Evolutionary conservation across 1,140 invertebrate genomes (phyloP).

Genomic region (Drosophila kanapiae): DNA sequence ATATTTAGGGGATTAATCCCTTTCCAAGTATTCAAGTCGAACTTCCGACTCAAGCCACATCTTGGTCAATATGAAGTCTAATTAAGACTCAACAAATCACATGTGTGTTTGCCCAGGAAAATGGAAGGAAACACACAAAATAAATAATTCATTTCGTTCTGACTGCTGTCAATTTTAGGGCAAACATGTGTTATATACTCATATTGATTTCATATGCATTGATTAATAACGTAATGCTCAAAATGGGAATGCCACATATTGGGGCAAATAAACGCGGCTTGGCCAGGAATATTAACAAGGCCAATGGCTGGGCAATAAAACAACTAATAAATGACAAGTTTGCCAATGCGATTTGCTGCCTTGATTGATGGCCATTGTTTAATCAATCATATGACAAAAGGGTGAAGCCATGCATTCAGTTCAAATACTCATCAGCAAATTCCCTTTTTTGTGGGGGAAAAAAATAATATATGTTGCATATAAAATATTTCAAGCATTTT

Average conservation of each 20-base stretch:
- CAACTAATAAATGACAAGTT: conserved; percentile 52
- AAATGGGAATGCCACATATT: conserved; percentile 40
- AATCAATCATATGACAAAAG: conserved; percentile 57
- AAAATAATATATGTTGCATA: not conserved
- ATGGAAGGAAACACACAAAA: conserved; percentile 46
- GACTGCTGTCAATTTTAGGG: conserved; percentile 31
- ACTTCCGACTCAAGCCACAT: conserved; percentile 4
- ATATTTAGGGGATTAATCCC: not conserved
- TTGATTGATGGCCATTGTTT: conserved; percentile 56
- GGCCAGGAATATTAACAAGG: conserved; percentile 33
- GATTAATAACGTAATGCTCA: conserved; percentile 52
- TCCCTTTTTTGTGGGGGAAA: not conserved
- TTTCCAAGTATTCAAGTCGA: not conserved
- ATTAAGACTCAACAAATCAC: conserved; percentile 45
- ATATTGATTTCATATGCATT: conserved; percentile 53
- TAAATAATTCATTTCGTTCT: conserved; percentile 67
- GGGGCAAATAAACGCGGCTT: conserved; percentile 44
- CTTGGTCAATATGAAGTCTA: conserved; percentile 26
- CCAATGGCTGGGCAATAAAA: conserved; percentile 22
- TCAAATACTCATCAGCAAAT: conserved; percentile 1
- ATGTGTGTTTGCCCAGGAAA: conserved; percentile 51
- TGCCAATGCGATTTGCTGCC: conserved; percentile 23
- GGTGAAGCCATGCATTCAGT: not conserved
- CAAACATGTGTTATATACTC: conserved; percentile 45
- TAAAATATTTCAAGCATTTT: conserved; percentile 21